Conservation (phyloP, 2,797 vertebrate genomes). For the Triplophysa yarkandensis region DNA sequence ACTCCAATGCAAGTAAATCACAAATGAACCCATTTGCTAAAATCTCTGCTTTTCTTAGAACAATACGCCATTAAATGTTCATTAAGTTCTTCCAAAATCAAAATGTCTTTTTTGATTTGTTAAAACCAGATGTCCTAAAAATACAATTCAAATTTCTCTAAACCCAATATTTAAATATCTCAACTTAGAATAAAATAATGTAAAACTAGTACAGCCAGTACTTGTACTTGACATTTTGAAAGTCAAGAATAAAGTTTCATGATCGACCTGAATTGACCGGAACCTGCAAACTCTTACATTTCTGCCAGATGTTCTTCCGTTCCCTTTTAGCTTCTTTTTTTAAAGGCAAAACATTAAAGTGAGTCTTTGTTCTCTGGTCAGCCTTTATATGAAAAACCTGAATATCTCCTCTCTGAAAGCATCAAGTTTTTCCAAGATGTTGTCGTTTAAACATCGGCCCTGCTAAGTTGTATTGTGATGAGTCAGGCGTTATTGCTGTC, state of each 20-base stretch:
- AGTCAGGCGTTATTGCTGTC: constrained; percentile 33
- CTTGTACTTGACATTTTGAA: too few relatives aligned
- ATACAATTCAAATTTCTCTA: too few relatives aligned
- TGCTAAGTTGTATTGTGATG: constrained; percentile 45
- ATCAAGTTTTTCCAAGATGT: constrained; percentile 17
- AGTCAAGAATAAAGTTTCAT: too few relatives aligned
- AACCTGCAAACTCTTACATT: constrained; percentile 1
- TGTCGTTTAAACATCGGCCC: constrained; percentile 3
- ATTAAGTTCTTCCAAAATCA: background rate
- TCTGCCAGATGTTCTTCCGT: constrained; percentile 6
- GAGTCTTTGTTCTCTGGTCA: constrained; percentile 5
- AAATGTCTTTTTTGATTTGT: background rate
- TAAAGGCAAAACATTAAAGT: background rate
- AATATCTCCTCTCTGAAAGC: background rate
- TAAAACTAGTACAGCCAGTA: too few relatives aligned
- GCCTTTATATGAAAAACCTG: constrained; percentile 14
- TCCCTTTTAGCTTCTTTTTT: constrained; percentile 4
- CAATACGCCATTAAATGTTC: too few relatives aligned
- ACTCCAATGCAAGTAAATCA: background rate
- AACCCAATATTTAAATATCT: too few relatives aligned
- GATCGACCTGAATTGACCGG: too few relatives aligned
- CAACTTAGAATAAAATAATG: too few relatives aligned
- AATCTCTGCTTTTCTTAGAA: too few relatives aligned
- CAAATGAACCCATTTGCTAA: background rate
- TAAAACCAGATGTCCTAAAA: too few relatives aligned